Evolutionary conservation across 2,888 invertebrate species (phyloP), one percentile per base, ranked within the genome.

Genomic region (Neuroscelio doddi): DNA sequence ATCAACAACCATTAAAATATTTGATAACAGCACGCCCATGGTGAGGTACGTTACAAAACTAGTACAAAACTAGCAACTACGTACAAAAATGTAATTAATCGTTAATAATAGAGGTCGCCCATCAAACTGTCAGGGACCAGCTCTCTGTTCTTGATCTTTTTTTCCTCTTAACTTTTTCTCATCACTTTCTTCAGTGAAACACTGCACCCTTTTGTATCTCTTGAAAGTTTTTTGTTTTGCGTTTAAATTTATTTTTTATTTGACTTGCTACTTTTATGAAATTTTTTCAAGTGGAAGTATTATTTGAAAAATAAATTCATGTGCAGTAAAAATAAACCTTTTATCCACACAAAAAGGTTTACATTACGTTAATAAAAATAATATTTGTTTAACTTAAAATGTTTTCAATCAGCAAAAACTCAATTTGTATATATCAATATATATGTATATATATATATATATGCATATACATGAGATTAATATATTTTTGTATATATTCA

Each of bases 31-130:
- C 79, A 80, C 80, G 80, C 69, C 76, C 80, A 75, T 77, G 73
- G 73, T 78, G 78, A 81, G 78, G 78, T 85, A 85, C 82, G 79
- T 86, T 87, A 87, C 83, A 87, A 87, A 87, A 87, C 87, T 87
- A 85, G 87, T 87, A 87, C 84, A 87, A 87, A 87, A 87, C 87
- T 87, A 87, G 85, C 85, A 83, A 84, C 87, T 87, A 87, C 86
- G 85, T 87, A 86, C 85, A 86, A 87, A 87, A 87, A 79, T 80
- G 76, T 78, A 81, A 80, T 77, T 75, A 81, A 77, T 75, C 70
- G 53, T 80, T 76, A 76, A 77, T 17, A 79, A 79, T 75, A 76
- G 64, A 79, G 76, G 79, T 77, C 79, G 73, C 77, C 76, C 77
- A 72, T 74, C 72, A 78, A 78, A 80, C 76, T 78, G 74, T 75